Base-by-base conservation (phyloP, 2,888 invertebrate genomes). In the Notodonta dromedarius region DNA sequence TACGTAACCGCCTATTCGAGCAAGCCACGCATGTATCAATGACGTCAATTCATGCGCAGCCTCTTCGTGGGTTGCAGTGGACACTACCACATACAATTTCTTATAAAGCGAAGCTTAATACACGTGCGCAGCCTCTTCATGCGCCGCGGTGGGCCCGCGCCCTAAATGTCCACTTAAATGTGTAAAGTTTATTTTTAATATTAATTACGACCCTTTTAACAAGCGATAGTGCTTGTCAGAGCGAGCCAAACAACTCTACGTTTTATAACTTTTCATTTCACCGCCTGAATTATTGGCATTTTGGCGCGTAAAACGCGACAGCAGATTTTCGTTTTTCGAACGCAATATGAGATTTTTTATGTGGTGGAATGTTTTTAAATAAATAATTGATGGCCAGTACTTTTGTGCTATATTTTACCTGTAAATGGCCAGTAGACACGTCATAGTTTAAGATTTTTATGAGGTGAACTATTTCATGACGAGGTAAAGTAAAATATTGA, bases 151-250 rank as follows among this genome's bases (percentile, higher is more conserved):
- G n/a, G n/a, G n/a, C n/a, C n/a, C n/a, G n/a, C n/a, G n/a, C n/a
- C n/a, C n/a, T n/a, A n/a, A 58, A 63, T 42, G 51, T 59, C 53
- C 52, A 54, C 57, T 54, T 48, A 48, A 58, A 55, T 60, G 60
- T 66, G 56, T 61, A 74, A 74, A 76, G 73, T 69, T 76, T 79
- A 78, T 78, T 78, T 77, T 74, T 70, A 68, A 73, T 71, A 72
- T 74, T 79, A 79, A 79, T 79, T 78, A 77, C 65, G 78, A 74
- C 71, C 71, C 79, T 74, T 74, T 76, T 77, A 78, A 69, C 75
- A 67, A 67, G 67, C 70, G 67, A 77, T 76, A 75, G 66, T 63
- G 61, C 52, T 64, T 66, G 79, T 70, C 76, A 71, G 60, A 71
- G 66, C 66, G 67, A 68, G 67, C 65, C 61, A 77, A 69, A 68